A percentile compares a stretch with the other conserved stretches of the same genome.
These are phyloP conservation scores for Dynastes hyllus DNA, from an alignment of 2,888 invertebrate species.

Conservation along the genomic window DNA sequence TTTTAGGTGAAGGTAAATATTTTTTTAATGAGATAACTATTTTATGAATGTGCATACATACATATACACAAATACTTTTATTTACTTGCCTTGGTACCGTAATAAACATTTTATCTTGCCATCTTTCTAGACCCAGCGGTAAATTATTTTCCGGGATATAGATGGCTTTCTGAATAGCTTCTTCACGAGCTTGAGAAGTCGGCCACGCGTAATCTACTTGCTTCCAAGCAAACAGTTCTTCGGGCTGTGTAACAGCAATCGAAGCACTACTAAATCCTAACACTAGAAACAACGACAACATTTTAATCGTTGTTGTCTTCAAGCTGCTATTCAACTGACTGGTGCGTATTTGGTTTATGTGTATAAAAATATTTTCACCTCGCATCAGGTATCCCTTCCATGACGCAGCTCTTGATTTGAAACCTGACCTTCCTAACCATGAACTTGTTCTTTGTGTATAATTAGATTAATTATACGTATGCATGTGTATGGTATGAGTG, in stretches of 20 bases:
- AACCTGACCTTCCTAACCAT: slow-evolving; percentile 44
- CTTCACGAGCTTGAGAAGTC: slow-evolving; percentile 74
- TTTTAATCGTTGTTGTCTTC: slow-evolving; percentile 16
- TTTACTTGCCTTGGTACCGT: slow-evolving; percentile 78
- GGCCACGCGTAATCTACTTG: slow-evolving; percentile 81
- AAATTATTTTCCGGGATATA: slow-evolving; percentile 80
- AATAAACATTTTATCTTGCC: slow-evolving; percentile 81
- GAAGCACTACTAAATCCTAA: slow-evolving; percentile 54
- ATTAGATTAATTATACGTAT: slow-evolving; percentile 12
- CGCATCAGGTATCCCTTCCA: slow-evolving; percentile 29
- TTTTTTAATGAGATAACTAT: too few relatives aligned
- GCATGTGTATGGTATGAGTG: background rate
- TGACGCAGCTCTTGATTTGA: slow-evolving; percentile 14
- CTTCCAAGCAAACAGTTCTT: slow-evolving; percentile 82
- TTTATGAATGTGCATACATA: too few relatives aligned
- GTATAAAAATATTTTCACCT: slow-evolving; percentile 32
- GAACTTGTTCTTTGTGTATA: slow-evolving; percentile 28
- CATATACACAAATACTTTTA: background rate
- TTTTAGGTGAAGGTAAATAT: too few relatives aligned
- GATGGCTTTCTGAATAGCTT: slow-evolving; percentile 76
- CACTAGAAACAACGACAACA: slow-evolving; percentile 37
- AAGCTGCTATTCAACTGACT: slow-evolving; percentile 23
- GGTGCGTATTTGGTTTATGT: slow-evolving; percentile 24
- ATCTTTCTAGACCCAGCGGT: slow-evolving; percentile 81
- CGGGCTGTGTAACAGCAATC: slow-evolving; percentile 73